Evolutionary conservation across 2,797 vertebrate genomes (phyloP), one percentile per base, ranked within the genome.

Genomic region (Epinephelus awoara): DNA sequence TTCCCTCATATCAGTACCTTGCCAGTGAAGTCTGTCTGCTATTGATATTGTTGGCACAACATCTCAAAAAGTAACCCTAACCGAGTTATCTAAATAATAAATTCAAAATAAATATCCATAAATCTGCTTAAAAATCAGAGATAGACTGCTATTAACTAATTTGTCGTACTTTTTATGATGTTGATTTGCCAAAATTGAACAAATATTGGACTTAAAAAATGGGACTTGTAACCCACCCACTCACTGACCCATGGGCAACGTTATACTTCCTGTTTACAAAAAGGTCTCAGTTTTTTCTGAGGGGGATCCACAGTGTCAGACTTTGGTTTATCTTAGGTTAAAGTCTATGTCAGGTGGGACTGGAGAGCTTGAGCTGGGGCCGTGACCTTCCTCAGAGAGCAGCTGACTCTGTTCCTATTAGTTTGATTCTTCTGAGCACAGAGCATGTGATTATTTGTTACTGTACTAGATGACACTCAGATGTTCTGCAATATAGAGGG

Each of bases 321-420:
- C 57, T 34, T 34, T 21, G n/a, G 12, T 27, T 17, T 27, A n/a
- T 63, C 29, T 25, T 27, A 61, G 49, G 42, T 47, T 46, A 62
- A 34, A 21, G 51, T 67, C 17, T 54, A 7, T 46, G 12, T 57
- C 52, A 17, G 47, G 29, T 76, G 40, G 34, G 47, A 61, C 51
- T 40, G 9, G 14, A 47, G 23, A 38, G 47, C 5, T 44, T 49
- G 57, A 75, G 54, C 12, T 11, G 59, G 34, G 67, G 64, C 69
- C 18, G 2, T 21, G 67, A 68, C 68, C 62, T 40, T 72, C 49
- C 17, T n/a, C 52, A 44, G 6, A 42, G 59, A 81, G 42, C 77
- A 80, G 57, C 67, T 66, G 40, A 83, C 68, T 79, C 11, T 27
- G 67, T 67, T 72, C 59, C 52, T 61, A 46, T 84, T 76, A 59